Base-by-base conservation (phyloP, 2,797 vertebrate genomes). In the Gymnothorax reevesii region DNA sequence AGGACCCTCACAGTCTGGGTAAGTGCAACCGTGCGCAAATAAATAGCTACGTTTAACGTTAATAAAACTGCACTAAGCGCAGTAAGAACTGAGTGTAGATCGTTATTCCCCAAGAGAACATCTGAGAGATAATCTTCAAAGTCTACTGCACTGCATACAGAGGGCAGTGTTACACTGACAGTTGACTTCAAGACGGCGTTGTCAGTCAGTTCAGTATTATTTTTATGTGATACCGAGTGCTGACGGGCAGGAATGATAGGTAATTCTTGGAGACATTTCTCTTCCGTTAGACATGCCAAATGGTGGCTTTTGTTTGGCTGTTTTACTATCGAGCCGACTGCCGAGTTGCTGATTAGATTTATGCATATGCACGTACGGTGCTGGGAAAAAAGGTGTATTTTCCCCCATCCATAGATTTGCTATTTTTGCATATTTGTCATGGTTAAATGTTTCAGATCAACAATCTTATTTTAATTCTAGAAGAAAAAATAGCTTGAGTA, bases 1-100 rank as follows among this genome's bases (percentile, higher is more conserved):
- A 94, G 89, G 94, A 96, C 57, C 82, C 92, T 0, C 94, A 88
- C 83, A 93, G 55, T 55, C 88, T 96, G 1, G 96, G 96, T 97
- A 90, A 89, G 95, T 92, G 0, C n/a, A 8, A 20, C n/a, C 15
- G 9, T 57, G 64, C 25, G 22, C n/a, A 54, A 57, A 83, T 13
- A 54, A 49, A 25, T 33, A 42, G 27, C 13, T 25, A 27, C 20
- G 17, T 42, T 42, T 64, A 64, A 64, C 3, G 15, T 27, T 73
- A 42, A 33, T 15, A 42, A 4, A 42, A 15, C 66, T 4, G n/a
- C 4, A 5, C 25, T 73, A 33, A 27, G 12, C 27, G 33, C 25
- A 73, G 22, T 12, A 1, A 7, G 2, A 73, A 73, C 69, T 10
- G 27, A 12, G 69, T 33, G 33, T 27, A 73, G 8, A 27, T 73